A percentile compares a stretch with the other conserved stretches of the same genome.
Conservation (phyloP, 2,888 invertebrate species). For the Nephrotoma guestfalica region DNA sequence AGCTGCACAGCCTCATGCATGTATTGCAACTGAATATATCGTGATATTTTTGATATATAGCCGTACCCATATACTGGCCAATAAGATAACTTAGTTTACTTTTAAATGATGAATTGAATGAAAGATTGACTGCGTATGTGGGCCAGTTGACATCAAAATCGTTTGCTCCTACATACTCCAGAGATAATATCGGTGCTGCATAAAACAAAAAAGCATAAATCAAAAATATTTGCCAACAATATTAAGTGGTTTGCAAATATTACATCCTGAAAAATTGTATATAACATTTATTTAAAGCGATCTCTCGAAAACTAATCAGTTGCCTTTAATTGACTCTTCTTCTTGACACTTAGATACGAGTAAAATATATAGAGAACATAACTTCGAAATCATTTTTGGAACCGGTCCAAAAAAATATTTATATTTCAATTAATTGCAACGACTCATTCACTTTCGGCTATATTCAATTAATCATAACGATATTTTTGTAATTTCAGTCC, state of each 20-base stretch:
- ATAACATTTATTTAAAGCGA: neutral
- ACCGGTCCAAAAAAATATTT: neutral
- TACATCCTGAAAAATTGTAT: neutral
- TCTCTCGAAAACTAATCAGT: neutral
- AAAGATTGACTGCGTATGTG: too few relatives aligned
- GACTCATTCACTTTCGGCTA: neutral
- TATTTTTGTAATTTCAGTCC: neutral
- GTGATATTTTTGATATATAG: too few relatives aligned
- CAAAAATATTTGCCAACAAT: neutral
- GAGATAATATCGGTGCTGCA: too few relatives aligned
- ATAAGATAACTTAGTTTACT: too few relatives aligned
- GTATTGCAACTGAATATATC: too few relatives aligned
- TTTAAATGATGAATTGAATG: too few relatives aligned
- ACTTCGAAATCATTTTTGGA: neutral
- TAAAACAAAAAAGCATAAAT: neutral
- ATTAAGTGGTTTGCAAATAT: neutral
- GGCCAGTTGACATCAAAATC: too few relatives aligned
- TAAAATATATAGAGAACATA: neutral
- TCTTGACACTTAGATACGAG: neutral
- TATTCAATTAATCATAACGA: neutral
- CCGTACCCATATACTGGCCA: too few relatives aligned
- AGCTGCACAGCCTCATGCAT: too few relatives aligned
- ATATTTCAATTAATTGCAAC: neutral
- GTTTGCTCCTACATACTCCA: too few relatives aligned
- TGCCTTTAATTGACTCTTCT: neutral